Percentiles rank a stretch among this genome's conserved stretches.
These are phyloP conservation scores for Helarctos malayanus DNA, from an alignment of 2,797 vertebrate genomes.

Conservation along the genomic window DNA sequence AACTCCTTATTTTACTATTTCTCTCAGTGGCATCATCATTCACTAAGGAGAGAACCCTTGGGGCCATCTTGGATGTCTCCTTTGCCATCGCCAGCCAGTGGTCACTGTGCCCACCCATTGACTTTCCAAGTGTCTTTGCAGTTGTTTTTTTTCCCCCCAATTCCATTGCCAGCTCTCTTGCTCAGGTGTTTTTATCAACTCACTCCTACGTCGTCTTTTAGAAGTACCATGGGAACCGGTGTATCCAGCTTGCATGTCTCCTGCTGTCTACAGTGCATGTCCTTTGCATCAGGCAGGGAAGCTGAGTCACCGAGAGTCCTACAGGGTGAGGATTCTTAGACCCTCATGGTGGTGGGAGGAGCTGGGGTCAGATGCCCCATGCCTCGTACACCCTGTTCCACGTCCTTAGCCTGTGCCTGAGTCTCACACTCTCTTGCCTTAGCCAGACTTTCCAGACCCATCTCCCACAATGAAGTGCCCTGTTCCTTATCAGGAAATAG, in stretches of 20 bases:
- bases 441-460: neutral
- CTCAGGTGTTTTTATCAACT: neutral
- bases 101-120: neutral
- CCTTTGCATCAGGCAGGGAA: neutral
- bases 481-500: neutral
- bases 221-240: too few species aligned
- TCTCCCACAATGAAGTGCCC: neutral
- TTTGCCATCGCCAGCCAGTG: neutral
- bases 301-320: neutral
- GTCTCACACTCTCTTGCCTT: neutral
- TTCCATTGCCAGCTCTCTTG: neutral
- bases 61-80: neutral
- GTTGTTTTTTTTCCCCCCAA: neutral
- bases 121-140: neutral
- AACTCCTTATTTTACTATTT: neutral
- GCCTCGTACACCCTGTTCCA: neutral
- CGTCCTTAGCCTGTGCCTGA: neutral
- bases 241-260: neutral
- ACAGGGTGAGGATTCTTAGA: neutral
- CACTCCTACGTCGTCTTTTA: neutral
- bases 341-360: neutral
- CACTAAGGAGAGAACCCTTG: too few species aligned
- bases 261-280: neutral
- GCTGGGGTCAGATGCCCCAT: too few species aligned
- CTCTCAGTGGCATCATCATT: neutral